Conservation (phyloP, 2,888 invertebrate species). For the Spicauda simplicius region DNA sequence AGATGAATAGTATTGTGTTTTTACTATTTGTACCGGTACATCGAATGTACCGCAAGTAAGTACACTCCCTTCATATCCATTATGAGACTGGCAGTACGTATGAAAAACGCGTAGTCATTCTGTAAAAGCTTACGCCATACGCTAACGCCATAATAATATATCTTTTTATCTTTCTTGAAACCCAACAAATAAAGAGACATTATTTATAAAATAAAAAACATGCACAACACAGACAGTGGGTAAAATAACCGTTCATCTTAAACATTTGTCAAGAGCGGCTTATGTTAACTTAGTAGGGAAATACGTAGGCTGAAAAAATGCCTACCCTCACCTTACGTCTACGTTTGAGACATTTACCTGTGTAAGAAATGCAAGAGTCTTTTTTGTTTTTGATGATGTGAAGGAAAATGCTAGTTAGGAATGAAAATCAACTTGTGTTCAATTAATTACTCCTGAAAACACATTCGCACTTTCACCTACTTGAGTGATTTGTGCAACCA, state of each 20-base stretch:
- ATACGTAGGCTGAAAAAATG: constrained; percentile 64
- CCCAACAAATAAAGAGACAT: constrained; percentile 56
- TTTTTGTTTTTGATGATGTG: constrained; percentile 7
- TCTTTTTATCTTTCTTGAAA: constrained; percentile 59
- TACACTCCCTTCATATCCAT: constrained; percentile 14
- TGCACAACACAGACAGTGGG: constrained; percentile 71
- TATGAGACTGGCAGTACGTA: constrained; percentile 17
- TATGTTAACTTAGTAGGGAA: constrained; percentile 77
- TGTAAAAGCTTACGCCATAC: constrained; percentile 51
- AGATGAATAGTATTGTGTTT: not conserved
- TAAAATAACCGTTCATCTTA: constrained; percentile 82
- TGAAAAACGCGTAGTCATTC: constrained; percentile 56
- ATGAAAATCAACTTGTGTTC: not conserved
- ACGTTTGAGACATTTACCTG: constrained; percentile 61
- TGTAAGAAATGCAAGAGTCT: constrained; percentile 27
- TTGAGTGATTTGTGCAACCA: not conserved
- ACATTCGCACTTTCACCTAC: not conserved
- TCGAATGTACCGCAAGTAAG: constrained; percentile 2
- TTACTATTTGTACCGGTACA: not conserved
- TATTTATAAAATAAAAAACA: constrained; percentile 62
- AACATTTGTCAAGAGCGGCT: constrained; percentile 82
- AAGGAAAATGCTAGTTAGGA: not conserved
- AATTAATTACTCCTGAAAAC: not conserved
- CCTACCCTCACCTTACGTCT: constrained; percentile 57
- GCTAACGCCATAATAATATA: constrained; percentile 52